phyloP scores from a whole-genome alignment of 2,797 vertebrate species.

The Lacerta agilis region DNA sequence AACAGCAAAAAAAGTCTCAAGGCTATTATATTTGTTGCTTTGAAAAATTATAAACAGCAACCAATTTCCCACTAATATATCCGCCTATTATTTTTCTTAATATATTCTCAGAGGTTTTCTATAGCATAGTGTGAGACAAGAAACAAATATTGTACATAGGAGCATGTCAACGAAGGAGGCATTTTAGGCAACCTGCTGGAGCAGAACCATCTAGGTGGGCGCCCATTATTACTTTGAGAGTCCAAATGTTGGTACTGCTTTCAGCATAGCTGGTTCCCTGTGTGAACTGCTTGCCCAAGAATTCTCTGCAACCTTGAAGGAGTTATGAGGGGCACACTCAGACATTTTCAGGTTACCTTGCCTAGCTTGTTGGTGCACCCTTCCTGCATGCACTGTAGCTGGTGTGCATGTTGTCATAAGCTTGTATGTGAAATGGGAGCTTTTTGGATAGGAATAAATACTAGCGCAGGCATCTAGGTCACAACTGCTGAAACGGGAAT shows the following conservation, averaged over 20 bases:
- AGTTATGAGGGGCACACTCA: background rate
- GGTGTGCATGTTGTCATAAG: background rate
- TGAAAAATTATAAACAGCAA: background rate
- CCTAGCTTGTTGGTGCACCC: background rate
- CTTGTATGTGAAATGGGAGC: background rate
- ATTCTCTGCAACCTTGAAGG: background rate
- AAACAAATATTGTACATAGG: background rate
- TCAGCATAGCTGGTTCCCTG: background rate
- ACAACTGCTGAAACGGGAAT: background rate
- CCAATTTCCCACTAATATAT: background rate
- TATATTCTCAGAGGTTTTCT: background rate
- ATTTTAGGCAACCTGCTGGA: background rate
- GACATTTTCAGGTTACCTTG: background rate
- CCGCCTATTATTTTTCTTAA: background rate
- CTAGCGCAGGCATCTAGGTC: background rate
- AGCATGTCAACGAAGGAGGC: background rate
- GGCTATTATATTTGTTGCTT: background rate
- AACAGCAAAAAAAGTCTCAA: background rate
- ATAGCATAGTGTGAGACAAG: background rate
- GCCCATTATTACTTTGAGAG: background rate
- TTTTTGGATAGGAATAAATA: background rate
- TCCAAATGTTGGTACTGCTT: background rate
- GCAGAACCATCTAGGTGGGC: background rate
- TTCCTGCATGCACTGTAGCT: background rate
- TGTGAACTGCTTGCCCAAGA: background rate